These are phyloP conservation scores for Lymantria monacha DNA, from an alignment of 2,888 invertebrate species.

Conservation along the genomic window DNA sequence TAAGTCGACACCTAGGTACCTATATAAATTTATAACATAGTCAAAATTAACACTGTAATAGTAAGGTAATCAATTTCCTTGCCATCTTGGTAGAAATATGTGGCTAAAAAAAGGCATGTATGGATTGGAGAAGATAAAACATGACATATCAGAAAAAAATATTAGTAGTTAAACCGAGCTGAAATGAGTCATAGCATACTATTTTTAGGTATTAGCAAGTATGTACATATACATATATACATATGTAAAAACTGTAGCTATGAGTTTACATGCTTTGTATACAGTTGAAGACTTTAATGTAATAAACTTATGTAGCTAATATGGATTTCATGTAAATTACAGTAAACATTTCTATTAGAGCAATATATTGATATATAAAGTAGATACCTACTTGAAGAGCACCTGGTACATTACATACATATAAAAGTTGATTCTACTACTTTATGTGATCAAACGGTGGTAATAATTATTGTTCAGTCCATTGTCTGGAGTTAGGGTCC, in stretches of 20 bases:
- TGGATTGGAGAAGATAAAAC: too few species aligned
- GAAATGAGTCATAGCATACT: neutral
- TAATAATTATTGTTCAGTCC: conserved; percentile 17
- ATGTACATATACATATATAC: too few species aligned
- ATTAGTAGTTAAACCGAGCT: too few species aligned
- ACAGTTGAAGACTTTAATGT: neutral
- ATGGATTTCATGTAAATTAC: conserved; percentile 16
- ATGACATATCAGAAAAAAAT: too few species aligned
- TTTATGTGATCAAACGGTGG: conserved; percentile 19
- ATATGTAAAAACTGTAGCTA: neutral
- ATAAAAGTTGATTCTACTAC: conserved; percentile 16
- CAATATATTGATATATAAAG: neutral
- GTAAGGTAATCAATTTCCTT: too few species aligned
- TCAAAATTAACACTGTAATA: too few species aligned
- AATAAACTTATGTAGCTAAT: conserved; percentile 5
- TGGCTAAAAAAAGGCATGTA: too few species aligned
- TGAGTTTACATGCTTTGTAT: neutral
- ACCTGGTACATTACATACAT: conserved; percentile 23
- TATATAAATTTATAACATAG: too few species aligned
- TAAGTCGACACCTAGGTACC: too few species aligned
- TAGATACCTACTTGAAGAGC: conserved; percentile 12
- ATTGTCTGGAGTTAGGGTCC: conserved; percentile 11
- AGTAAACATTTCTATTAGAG: conserved; percentile 16
- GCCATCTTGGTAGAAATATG: too few species aligned
- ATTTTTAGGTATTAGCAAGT: neutral